These are phyloP conservation scores for Alligator mississippiensis DNA, from an alignment of 2,113 vertebrate species.

Conservation along the genomic window DNA sequence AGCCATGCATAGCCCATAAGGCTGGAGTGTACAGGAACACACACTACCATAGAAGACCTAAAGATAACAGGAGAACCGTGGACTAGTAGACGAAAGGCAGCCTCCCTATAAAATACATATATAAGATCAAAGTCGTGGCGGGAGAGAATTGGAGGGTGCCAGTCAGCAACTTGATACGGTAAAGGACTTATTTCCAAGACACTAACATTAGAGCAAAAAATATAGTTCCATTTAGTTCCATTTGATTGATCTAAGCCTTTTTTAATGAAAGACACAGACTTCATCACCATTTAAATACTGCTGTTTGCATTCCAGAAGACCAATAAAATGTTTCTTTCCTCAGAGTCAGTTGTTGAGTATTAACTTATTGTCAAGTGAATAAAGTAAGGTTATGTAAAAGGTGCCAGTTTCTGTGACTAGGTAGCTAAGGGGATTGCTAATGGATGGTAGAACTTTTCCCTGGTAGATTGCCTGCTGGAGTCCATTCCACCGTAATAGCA, in stretches of 20 bases:
- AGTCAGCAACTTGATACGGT: no score
- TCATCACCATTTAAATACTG: background rate
- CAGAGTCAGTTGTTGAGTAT: background rate
- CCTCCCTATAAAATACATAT: no score
- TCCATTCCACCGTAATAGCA: background rate
- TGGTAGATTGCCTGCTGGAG: background rate
- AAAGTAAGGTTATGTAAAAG: slow-evolving; percentile 23
- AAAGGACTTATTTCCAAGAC: background rate
- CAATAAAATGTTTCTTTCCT: background rate
- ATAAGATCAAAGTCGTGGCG: no score
- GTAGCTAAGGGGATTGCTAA: background rate
- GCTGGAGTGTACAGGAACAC: no score
- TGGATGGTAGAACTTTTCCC: slow-evolving; percentile 8
- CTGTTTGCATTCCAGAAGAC: background rate
- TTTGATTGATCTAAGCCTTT: background rate
- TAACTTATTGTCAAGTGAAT: background rate
- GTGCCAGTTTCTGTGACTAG: background rate
- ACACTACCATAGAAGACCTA: no score
- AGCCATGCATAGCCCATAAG: no score
- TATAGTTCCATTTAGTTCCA: background rate
- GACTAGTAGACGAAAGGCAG: no score
- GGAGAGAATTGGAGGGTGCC: no score
- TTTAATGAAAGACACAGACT: background rate
- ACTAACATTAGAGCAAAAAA: background rate
- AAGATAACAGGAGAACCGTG: no score